Conservation (phyloP, 30 jellyfish, hydroid and myxozoan species). For the Cassiopea xamachana region DNA sequence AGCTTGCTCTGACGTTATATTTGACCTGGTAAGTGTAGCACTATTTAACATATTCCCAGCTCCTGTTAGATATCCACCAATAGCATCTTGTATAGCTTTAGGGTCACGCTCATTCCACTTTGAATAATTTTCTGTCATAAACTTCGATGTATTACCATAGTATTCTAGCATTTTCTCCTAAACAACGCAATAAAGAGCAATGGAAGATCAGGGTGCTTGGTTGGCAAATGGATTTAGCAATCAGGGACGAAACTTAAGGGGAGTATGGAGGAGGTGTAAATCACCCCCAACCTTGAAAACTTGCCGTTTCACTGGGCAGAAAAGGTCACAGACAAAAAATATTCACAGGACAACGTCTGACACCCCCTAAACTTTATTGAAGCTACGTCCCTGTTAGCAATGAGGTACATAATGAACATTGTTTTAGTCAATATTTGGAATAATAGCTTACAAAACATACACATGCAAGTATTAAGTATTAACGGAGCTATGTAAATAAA, state of each 20-base stretch:
- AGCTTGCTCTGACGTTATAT: not conserved
- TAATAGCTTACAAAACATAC: too few species aligned
- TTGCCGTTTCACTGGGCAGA: too few species aligned
- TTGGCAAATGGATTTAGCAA: not conserved
- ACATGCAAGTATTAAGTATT: too few species aligned
- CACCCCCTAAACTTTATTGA: too few species aligned
- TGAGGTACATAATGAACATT: too few species aligned
- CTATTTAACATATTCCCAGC: constrained; percentile 45
- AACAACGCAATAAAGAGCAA: not conserved
- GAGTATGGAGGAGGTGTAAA: too few species aligned
- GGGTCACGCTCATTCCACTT: constrained; percentile 58
- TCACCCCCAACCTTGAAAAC: too few species aligned
- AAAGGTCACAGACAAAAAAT: too few species aligned
- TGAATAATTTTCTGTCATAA: constrained; percentile 4
- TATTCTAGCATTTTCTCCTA: constrained; percentile 52
- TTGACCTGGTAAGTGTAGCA: constrained; percentile 4
- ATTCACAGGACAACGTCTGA: too few species aligned
- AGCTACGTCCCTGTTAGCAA: too few species aligned
- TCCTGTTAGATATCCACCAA: constrained; percentile 38
- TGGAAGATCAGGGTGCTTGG: not conserved
- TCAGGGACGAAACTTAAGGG: not conserved
- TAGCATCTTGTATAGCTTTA: constrained; percentile 35
- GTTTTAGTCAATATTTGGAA: too few species aligned
- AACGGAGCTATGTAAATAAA: too few species aligned
- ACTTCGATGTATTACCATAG: constrained; percentile 23